Evolutionary conservation across 2,113 vertebrate genomes (phyloP), one percentile per base, ranked within the genome.

Genomic region (Todiramphus saurophagus): DNA sequence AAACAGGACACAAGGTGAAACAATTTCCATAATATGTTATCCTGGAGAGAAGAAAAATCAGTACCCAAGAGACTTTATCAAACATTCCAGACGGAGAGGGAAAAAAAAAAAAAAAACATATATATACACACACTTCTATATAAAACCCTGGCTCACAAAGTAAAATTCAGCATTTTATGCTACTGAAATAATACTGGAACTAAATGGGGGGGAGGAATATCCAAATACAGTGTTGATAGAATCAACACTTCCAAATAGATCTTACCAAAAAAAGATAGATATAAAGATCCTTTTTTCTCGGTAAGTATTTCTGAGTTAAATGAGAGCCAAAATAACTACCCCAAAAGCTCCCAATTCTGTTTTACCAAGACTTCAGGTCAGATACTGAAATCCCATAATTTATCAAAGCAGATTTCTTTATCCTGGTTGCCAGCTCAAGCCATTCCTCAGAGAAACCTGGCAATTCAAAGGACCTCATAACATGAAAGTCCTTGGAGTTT

Each of bases 1-100:
- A 67, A 86, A 89, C 30, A 68, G 91, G 83, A 95, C 76, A 75
- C 43, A 25, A 75, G 81, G 89, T 94, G 83, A 95, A 92, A 86
- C 51, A 19, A 96, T 92, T 91, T 75, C 83, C 89, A 89, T 89
- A 78, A 89, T 16, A 30, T 4, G 51, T 81, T 86, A 93, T 44
- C 76, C 53, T 44, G 39, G 74, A 63, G 53, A 92, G 30, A 56
- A 85, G 64, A 75, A 81, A 94, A 88, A 93, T 64, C 92, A 37
- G 70, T 16, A 37, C 82, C 67, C 90, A 74, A 58, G 85, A 85
- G 88, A 92, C 37, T 4, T 67, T 5, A 88, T 56, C 46, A 96
- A 85, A 92, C 83, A 93, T 77, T 90, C 75, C 77, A 5, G 55
- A n/a, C 23, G 2, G 28, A 33, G 3, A 27, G 37, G 16, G 10